These are phyloP conservation scores for Eulemur rubriventer DNA, from an alignment of 2,797 vertebrate genomes.

Conservation along the genomic window DNA sequence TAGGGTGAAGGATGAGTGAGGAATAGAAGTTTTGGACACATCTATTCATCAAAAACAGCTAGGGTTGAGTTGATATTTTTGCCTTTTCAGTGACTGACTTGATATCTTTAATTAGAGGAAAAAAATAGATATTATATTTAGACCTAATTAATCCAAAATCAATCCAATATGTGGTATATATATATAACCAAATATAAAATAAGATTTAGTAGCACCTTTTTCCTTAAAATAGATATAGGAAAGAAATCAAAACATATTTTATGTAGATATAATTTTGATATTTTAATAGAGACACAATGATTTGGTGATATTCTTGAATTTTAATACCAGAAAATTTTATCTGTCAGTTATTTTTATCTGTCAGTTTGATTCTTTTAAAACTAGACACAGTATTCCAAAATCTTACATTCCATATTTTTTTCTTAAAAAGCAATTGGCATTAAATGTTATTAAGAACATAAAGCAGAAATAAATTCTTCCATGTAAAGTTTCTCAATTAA, in stretches of 20 bases:
- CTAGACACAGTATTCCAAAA: neutral
- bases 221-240: neutral
- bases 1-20: neutral
- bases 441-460: neutral
- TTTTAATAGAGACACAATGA: neutral
- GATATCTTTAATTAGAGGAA: neutral
- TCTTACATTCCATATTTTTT: neutral
- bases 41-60: neutral
- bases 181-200: neutral
- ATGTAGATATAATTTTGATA: neutral
- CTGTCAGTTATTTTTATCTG: neutral
- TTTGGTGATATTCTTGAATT: neutral
- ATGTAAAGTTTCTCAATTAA: slow-evolving; percentile 1
- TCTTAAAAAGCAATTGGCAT: neutral
- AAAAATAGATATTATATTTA: neutral
- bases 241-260: neutral
- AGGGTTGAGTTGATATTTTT: neutral
- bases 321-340: neutral
- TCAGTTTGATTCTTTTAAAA: neutral
- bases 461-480: slow-evolving; percentile 22
- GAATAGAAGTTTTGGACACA: neutral
- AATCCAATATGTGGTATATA: neutral
- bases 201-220: neutral
- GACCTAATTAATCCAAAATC: neutral
- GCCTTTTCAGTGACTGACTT: neutral